These are phyloP conservation scores for Caenorhabditis latens DNA, from an alignment of 1,140 invertebrate species.

Conservation along the genomic window DNA sequence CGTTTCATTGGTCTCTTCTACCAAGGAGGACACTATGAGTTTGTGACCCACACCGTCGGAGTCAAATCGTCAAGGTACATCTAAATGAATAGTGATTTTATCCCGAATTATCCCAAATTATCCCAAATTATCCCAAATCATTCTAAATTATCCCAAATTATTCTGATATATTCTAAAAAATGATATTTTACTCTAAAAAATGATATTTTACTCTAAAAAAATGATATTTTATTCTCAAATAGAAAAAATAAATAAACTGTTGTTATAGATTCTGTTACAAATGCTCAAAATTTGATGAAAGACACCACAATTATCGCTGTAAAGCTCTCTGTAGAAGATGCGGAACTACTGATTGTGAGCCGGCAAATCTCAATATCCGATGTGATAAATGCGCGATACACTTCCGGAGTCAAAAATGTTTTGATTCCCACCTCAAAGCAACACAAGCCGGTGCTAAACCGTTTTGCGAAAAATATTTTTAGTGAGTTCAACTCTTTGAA, in stretches of 20 bases:
- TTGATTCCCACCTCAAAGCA: not conserved
- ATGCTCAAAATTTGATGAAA: not conserved
- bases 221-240: too few relatives aligned
- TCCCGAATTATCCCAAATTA: too few relatives aligned
- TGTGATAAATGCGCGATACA: not conserved
- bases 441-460: not conserved
- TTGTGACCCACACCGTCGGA: not conserved
- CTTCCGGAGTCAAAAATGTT: too few relatives aligned
- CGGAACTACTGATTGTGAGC: not conserved
- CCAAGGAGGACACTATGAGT: not conserved
- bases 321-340: not conserved
- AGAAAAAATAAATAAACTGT: too few relatives aligned
- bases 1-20: not conserved
- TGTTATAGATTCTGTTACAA: slow-evolving; percentile 2
- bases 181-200: too few relatives aligned
- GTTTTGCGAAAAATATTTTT: not conserved
- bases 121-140: too few relatives aligned
- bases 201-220: too few relatives aligned
- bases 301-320: not conserved
- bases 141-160: too few relatives aligned
- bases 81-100: too few relatives aligned
- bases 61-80: not conserved
- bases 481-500: not conserved
- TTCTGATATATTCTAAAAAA: too few relatives aligned
- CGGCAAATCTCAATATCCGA: not conserved